These are phyloP conservation scores for Pseudopodoces humilis DNA, from an alignment of 2,113 vertebrate genomes.

Conservation along the genomic window DNA sequence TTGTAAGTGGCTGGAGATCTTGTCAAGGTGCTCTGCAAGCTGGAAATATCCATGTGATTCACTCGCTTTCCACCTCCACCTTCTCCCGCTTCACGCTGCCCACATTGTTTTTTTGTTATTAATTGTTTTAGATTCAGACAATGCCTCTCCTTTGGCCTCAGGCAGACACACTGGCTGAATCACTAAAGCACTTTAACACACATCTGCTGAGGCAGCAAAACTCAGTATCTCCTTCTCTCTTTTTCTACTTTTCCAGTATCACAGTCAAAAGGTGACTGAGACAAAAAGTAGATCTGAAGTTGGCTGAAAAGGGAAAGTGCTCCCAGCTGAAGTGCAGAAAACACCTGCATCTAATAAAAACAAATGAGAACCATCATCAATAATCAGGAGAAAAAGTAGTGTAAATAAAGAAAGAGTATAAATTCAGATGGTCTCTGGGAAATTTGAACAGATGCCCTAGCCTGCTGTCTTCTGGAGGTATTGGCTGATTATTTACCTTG, in stretches of 20 bases:
- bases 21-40: neutral
- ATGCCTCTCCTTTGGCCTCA: conserved; percentile 63
- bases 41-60: neutral
- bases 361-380: conserved; percentile 65
- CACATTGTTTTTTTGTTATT: conserved; percentile 49
- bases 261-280: conserved; percentile 57
- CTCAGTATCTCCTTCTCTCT: neutral
- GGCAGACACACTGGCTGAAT: conserved; percentile 50
- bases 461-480: conserved; percentile 16
- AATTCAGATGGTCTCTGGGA: conserved; percentile 45
- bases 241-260: conserved; percentile 42
- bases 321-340: conserved; percentile 67
- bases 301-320: conserved; percentile 64
- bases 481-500: conserved; percentile 44
- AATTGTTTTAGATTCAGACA: conserved; percentile 60
- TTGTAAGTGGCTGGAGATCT: neutral
- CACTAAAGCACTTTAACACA: conserved; percentile 49
- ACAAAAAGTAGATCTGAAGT: conserved; percentile 51
- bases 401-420: conserved; percentile 49
- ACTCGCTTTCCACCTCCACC: neutral
- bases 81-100: neutral
- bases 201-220: conserved; percentile 67
- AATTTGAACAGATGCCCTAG: conserved; percentile 11
- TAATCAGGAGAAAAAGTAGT: conserved; percentile 43
- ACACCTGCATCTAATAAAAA: conserved; percentile 71